phyloP scores from a whole-genome alignment of 2,113 vertebrate species.

The Cyprinodon variegatus region DNA sequence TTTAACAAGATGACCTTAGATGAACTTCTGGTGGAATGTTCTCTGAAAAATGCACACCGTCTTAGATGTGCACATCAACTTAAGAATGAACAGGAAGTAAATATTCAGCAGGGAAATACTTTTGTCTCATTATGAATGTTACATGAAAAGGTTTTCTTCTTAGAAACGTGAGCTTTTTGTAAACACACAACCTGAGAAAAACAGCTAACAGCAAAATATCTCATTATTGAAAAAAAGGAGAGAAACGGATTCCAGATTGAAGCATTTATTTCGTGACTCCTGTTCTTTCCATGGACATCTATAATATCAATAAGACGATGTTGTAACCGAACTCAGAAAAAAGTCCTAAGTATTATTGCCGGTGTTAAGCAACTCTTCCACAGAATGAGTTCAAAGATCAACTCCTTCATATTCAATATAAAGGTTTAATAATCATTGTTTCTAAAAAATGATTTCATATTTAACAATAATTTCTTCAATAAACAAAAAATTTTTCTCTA shows the following conservation, averaged over 20 bases:
- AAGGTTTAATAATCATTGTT: neutral
- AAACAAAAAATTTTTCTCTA: no score
- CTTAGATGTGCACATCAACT: neutral
- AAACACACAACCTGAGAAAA: neutral
- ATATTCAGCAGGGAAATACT: neutral
- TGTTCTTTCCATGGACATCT: neutral
- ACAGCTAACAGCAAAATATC: neutral
- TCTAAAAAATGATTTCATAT: no score
- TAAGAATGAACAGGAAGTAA: neutral
- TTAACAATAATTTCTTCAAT: no score
- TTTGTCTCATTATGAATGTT: neutral
- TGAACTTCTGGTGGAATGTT: constrained; percentile 26
- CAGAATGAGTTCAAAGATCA: neutral
- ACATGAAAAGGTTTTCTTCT: neutral
- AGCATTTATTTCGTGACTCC: neutral
- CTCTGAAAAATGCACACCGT: neutral
- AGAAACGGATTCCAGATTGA: neutral
- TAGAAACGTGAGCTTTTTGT: neutral
- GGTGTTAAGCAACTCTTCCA: neutral
- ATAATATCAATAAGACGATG: neutral
- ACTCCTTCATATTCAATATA: neutral
- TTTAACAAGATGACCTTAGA: constrained; percentile 22
- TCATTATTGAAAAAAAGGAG: neutral
- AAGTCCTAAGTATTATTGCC: neutral
- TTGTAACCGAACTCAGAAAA: neutral